phyloP scores from a whole-genome alignment of 1,140 invertebrate genomes.

The Caenorhabditis briggsae region DNA sequence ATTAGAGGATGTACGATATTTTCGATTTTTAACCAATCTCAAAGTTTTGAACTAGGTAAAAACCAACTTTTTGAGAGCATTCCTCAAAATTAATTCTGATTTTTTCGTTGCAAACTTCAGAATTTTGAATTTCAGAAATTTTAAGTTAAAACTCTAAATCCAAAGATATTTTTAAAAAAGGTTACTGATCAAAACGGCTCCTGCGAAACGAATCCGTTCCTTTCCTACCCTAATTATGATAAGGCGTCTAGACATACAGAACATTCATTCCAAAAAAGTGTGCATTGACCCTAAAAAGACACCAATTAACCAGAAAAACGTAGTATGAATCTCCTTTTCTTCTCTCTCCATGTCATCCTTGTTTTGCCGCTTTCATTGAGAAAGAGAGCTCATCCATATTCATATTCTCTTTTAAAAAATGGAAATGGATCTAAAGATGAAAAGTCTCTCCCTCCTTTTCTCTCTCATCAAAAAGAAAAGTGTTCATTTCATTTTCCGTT shows the following conservation, averaged over 20 bases:
- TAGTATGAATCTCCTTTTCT: slow-evolving; percentile 1
- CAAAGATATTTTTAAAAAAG: neutral
- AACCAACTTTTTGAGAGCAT: too few relatives aligned
- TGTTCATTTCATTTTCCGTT: slow-evolving; percentile 9
- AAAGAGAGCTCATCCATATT: slow-evolving; percentile 25
- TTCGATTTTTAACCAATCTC: too few relatives aligned
- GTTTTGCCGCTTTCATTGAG: too few relatives aligned
- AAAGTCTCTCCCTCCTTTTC: neutral
- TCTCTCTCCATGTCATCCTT: neutral
- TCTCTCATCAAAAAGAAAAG: slow-evolving; percentile 31
- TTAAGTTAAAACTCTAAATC: neutral
- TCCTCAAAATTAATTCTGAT: too few relatives aligned
- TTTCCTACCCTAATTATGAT: slow-evolving; percentile 1
- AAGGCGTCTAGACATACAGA: neutral
- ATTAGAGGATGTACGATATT: too few relatives aligned
- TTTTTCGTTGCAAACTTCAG: too few relatives aligned
- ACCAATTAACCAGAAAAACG: neutral
- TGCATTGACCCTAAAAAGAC: neutral
- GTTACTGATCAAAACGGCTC: neutral
- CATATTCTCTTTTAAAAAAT: slow-evolving; percentile 30
- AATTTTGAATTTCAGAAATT: too few relatives aligned
- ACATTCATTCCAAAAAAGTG: neutral
- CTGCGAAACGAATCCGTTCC: neutral
- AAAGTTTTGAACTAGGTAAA: too few relatives aligned
- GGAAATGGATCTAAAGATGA: slow-evolving; percentile 14